These are phyloP conservation scores for Fopius arisanus DNA, from an alignment of 1,140 invertebrate genomes.

Conservation along the genomic window DNA sequence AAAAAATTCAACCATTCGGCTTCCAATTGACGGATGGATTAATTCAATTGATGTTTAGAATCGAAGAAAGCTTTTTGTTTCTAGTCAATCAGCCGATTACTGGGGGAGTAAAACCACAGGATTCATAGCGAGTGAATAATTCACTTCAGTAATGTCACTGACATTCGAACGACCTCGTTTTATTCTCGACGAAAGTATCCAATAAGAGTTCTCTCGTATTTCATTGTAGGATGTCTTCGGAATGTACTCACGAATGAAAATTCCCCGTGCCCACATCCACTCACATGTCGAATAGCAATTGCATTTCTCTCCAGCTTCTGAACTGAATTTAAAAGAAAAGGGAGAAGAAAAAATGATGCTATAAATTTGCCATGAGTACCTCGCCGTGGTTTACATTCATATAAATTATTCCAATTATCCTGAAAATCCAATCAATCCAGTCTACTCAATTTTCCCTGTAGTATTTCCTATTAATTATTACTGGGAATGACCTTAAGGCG, in stretches of 20 bases:
- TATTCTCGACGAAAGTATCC: constrained; percentile 16
- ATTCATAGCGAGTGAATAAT: not conserved
- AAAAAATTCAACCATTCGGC: too few relatives aligned
- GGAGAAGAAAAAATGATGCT: not conserved
- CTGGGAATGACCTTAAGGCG: too few relatives aligned
- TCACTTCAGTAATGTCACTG: constrained; percentile 3
- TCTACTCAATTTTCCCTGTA: too few relatives aligned
- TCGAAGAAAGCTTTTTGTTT: too few relatives aligned
- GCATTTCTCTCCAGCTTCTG: not conserved
- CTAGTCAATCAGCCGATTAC: too few relatives aligned
- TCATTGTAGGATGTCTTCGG: constrained; percentile 9
- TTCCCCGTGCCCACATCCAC: not conserved
- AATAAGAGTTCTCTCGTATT: constrained; percentile 27
- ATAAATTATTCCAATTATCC: too few relatives aligned
- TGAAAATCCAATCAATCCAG: too few relatives aligned
- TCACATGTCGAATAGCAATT: not conserved
- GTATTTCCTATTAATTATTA: too few relatives aligned
- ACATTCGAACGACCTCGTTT: constrained; percentile 12
- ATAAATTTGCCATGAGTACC: not conserved
- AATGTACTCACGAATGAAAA: constrained; percentile 18
- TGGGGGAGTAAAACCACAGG: too few relatives aligned
- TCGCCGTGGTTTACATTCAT: not conserved
- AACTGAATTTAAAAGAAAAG: not conserved
- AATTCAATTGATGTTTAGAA: too few relatives aligned
- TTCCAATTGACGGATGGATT: too few relatives aligned